phyloP scores from a whole-genome alignment of 2,113 vertebrate species.

The Malaclemys terrapin region DNA sequence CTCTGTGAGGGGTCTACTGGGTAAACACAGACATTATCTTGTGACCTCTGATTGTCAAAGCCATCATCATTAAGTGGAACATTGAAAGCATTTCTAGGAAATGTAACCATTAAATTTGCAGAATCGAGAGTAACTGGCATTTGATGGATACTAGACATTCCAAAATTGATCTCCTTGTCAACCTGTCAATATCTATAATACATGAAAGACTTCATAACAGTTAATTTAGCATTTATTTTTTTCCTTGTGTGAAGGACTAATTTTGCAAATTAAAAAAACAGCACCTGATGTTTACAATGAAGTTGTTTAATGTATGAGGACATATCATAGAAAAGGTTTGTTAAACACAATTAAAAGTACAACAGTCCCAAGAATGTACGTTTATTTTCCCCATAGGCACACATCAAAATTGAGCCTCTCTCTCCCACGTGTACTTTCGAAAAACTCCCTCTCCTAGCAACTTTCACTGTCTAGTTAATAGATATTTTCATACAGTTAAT shows the following conservation, averaged over 20 bases:
- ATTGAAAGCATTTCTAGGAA: slow-evolving; percentile 1
- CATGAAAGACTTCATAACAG: neutral
- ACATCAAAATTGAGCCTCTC: neutral
- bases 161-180: neutral
- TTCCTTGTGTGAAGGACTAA: accelerated
- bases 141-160: neutral
- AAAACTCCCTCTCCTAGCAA: accelerated
- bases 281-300: neutral
- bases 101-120: neutral
- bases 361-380: neutral
- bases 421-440: neutral
- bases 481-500: neutral
- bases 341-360: neutral
- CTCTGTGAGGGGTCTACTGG: neutral
- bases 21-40: neutral
- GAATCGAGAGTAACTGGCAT: neutral
- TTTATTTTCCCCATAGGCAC: neutral
- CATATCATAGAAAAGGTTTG: neutral
- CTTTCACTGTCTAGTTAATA: neutral
- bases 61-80: neutral
- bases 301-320: neutral
- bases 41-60: neutral
- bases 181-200: neutral
- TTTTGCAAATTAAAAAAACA: neutral
- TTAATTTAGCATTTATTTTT: neutral